phyloP scores from a whole-genome alignment of 2,888 invertebrate genomes.

The Lycocerus yunnanus region DNA sequence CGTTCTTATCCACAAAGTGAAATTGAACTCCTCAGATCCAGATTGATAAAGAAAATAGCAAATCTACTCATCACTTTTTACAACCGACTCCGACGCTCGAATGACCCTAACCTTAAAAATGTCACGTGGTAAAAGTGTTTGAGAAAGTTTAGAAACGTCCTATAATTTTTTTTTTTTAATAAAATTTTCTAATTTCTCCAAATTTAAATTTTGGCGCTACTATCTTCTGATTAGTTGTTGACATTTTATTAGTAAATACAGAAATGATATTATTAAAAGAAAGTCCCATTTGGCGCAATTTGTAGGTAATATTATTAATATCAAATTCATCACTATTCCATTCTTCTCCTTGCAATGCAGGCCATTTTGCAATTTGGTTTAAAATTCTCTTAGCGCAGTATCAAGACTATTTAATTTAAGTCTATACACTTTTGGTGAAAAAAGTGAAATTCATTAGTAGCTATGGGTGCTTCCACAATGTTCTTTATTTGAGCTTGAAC shows the following conservation, averaged over 20 bases:
- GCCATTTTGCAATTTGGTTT: constrained; percentile 63
- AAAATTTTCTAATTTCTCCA: too few relatives aligned
- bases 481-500: constrained; percentile 53
- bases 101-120: too few relatives aligned
- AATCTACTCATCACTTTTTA: too few relatives aligned
- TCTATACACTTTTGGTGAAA: constrained; percentile 47
- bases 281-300: constrained; percentile 46
- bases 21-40: too few relatives aligned
- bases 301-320: constrained; percentile 46
- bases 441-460: constrained; percentile 50
- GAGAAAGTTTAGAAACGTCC: too few relatives aligned
- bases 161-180: too few relatives aligned
- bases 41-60: too few relatives aligned
- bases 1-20: too few relatives aligned
- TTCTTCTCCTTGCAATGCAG: constrained; percentile 55
- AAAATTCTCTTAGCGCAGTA: constrained; percentile 49
- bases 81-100: too few relatives aligned
- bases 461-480: constrained; percentile 48
- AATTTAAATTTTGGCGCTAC: too few relatives aligned
- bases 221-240: too few relatives aligned
- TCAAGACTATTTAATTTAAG: constrained; percentile 45
- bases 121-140: too few relatives aligned
- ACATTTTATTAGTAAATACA: not conserved
- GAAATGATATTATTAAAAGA: constrained; percentile 30
- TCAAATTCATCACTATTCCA: constrained; percentile 54